Percentiles rank a stretch among this genome's conserved stretches.
Conservation (phyloP, 2,113 vertebrate genomes). For the Cichladusa arquata region DNA sequence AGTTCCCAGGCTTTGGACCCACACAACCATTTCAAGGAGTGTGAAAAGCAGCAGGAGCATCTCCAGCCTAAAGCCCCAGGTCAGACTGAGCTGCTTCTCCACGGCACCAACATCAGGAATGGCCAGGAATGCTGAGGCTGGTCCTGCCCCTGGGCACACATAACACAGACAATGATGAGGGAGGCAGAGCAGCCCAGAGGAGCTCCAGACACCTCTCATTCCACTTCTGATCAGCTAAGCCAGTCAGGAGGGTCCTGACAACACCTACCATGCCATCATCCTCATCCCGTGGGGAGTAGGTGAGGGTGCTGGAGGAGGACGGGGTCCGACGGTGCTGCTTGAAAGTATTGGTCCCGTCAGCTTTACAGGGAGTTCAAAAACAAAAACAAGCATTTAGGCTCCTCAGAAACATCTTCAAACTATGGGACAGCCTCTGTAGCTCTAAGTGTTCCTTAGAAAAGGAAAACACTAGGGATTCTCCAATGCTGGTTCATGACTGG, state of each 20-base stretch:
- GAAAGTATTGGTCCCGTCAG: constrained; percentile 84
- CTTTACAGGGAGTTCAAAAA: constrained; percentile 49
- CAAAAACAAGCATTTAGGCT: neutral
- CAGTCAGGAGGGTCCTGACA: neutral
- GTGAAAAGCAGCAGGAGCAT: neutral
- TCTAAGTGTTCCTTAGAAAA: neutral
- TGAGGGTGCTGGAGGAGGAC: constrained; percentile 91
- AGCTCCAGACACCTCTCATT: neutral
- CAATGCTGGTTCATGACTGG: neutral
- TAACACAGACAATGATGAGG: neutral
- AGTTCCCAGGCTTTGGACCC: neutral
- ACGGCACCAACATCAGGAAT: neutral
- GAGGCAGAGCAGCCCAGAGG: neutral
- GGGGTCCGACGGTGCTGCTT: constrained; percentile 94
- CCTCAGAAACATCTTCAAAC: neutral
- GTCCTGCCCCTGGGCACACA: neutral
- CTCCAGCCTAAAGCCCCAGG: neutral
- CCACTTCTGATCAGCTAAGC: neutral
- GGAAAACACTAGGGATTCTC: neutral
- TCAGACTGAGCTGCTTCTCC: neutral
- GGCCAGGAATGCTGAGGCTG: neutral
- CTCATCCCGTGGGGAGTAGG: constrained; percentile 90
- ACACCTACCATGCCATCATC: constrained; percentile 92
- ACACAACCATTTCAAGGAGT: neutral
- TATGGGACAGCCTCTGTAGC: neutral